Percentiles rank a stretch among this genome's conserved stretches.
Evolutionary conservation across 2,888 invertebrate genomes (phyloP).

Genomic region (Apoda limacodes): DNA sequence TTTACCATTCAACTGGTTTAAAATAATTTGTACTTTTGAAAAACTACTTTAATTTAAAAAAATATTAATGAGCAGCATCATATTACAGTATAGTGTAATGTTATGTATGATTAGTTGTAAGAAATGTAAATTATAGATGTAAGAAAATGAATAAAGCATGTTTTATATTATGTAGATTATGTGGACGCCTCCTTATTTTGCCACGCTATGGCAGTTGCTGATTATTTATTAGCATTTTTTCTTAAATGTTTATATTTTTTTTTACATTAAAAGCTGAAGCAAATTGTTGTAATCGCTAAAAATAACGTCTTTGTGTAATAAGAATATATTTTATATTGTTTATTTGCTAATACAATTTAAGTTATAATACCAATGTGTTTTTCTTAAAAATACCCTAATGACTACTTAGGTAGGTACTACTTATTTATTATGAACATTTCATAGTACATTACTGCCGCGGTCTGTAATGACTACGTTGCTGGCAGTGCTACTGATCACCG

Average conservation of each 20-base stretch:
- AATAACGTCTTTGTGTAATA: slow-evolving; percentile 54
- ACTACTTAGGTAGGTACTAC: too few species aligned
- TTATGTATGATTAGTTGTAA: slow-evolving; percentile 40
- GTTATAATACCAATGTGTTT: slow-evolving; percentile 29
- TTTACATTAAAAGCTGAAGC: slow-evolving; percentile 44
- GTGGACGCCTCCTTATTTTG: slow-evolving; percentile 57
- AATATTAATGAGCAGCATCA: slow-evolving; percentile 37
- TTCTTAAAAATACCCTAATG: too few species aligned
- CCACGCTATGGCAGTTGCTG: slow-evolving; percentile 50
- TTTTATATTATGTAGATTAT: slow-evolving; percentile 66
- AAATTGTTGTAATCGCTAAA: slow-evolving; percentile 54
- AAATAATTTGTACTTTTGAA: too few species aligned
- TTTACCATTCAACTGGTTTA: too few species aligned
- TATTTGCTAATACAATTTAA: slow-evolving; percentile 76
- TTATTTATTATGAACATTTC: too few species aligned
- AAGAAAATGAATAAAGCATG: slow-evolving; percentile 61
- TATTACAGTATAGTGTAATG: slow-evolving; percentile 43
- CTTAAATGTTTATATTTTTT: slow-evolving; percentile 60
- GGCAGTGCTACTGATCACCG: too few species aligned
- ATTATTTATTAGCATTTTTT: slow-evolving; percentile 68
- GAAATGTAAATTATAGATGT: slow-evolving; percentile 59
- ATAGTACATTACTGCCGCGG: too few species aligned
- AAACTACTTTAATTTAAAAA: too few species aligned
- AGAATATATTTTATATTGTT: slow-evolving; percentile 69
- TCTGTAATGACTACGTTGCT: too few species aligned